Evolutionary conservation across 2,888 invertebrate genomes (phyloP).

Genomic region (Drosophila austrosaltans): DNA sequence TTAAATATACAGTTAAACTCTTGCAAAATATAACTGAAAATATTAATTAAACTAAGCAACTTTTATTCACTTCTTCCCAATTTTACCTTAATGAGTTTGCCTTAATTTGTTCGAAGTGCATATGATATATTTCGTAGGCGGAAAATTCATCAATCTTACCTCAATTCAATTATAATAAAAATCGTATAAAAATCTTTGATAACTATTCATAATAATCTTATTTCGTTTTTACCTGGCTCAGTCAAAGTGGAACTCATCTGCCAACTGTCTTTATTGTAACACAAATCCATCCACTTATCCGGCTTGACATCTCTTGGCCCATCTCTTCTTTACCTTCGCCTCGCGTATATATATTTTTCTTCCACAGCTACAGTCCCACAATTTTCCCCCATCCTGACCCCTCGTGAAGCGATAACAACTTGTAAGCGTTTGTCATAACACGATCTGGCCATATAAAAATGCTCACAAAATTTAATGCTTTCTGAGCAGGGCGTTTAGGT

Average conservation of each 20-base stretch:
- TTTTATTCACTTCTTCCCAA: no score
- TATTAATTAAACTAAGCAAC: no score
- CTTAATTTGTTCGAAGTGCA: conserved; percentile 3
- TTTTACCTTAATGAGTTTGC: no score
- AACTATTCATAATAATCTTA: conserved; percentile 10
- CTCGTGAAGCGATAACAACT: conserved; percentile 57
- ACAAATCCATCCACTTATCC: conserved; percentile 57
- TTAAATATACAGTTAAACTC: no score
- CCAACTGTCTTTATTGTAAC: conserved; percentile 11
- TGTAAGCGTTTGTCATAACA: conserved; percentile 65
- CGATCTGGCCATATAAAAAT: conserved; percentile 70
- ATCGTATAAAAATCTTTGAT: conserved; percentile 3
- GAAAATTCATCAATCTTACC: conserved; percentile 3
- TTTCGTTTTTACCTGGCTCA: neutral
- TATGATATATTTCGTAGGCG: neutral
- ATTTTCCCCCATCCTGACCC: neutral
- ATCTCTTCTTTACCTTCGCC: neutral
- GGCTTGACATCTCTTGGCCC: conserved; percentile 10
- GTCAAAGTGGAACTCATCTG: conserved; percentile 6
- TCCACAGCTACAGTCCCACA: neutral
- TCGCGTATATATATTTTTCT: neutral
- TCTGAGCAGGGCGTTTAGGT: conserved; percentile 52
- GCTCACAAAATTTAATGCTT: conserved; percentile 65
- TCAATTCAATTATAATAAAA: conserved; percentile 13
- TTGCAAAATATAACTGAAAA: no score